These are phyloP conservation scores for Phytoseiulus persimilis DNA, from an alignment of 2,888 invertebrate genomes.

Conservation along the genomic window DNA sequence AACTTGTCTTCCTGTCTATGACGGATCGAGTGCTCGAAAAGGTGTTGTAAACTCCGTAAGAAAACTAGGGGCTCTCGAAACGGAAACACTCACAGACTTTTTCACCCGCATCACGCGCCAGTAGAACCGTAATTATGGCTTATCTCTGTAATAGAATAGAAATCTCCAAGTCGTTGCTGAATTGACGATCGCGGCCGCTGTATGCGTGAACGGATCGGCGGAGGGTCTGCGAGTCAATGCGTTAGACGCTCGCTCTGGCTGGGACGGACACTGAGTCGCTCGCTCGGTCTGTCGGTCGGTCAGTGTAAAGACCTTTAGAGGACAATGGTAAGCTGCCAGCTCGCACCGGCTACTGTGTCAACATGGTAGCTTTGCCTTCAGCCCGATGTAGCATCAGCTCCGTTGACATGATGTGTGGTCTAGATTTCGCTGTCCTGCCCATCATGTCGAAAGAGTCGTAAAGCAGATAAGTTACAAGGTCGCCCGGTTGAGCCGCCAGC, in stretches of 20 bases:
- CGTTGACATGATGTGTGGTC: neutral
- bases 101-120: neutral
- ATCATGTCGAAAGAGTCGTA: neutral
- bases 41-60: neutral
- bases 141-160: neutral
- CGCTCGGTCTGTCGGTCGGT: no score
- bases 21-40: neutral
- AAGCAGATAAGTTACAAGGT: neutral
- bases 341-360: no score
- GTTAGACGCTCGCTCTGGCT: no score
- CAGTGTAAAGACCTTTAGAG: no score
- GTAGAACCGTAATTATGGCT: neutral
- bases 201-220: neutral
- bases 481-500: neutral
- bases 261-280: no score
- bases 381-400: neutral
- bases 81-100: neutral
- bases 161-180: neutral
- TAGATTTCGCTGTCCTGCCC: neutral
- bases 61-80: neutral
- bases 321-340: no score
- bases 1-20: neutral
- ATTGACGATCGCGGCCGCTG: neutral
- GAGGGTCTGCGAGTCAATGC: no score
- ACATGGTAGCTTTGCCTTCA: no score